Conservation (phyloP, 2,113 vertebrate genomes). For the Elephantulus edwardii region DNA sequence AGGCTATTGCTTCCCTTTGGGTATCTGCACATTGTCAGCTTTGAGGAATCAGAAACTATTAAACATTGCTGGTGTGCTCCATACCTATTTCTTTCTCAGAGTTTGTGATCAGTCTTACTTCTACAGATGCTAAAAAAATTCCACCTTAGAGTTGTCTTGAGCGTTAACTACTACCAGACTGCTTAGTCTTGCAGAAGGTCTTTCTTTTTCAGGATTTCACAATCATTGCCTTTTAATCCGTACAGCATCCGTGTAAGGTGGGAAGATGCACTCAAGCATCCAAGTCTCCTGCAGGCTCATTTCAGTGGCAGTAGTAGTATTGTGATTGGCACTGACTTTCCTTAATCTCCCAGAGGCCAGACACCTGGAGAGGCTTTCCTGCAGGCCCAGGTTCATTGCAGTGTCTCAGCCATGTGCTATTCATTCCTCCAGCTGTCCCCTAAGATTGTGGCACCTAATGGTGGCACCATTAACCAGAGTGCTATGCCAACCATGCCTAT, state of each 20-base stretch:
- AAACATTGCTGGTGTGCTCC: not conserved
- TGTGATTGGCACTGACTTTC: constrained; percentile 60
- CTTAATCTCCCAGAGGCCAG: constrained; percentile 64
- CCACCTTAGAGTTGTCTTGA: not conserved
- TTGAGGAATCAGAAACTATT: constrained; percentile 53
- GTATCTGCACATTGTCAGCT: constrained; percentile 48
- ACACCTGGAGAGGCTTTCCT: constrained; percentile 65
- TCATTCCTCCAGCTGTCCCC: not conserved
- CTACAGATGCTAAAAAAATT: constrained; percentile 49
- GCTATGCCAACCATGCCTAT: not conserved
- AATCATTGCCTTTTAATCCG: constrained; percentile 64
- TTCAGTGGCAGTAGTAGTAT: constrained; percentile 50
- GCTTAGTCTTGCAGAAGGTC: constrained; percentile 12
- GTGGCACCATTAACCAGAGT: not conserved
- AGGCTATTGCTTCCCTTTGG: constrained; percentile 25
- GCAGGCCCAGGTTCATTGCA: not conserved
- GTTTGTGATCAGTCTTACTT: not conserved
- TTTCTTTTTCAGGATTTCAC: constrained; percentile 55
- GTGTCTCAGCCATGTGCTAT: not conserved
- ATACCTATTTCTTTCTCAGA: constrained; percentile 25
- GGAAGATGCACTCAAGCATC: constrained; percentile 39
- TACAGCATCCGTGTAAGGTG: constrained; percentile 15
- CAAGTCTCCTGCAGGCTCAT: constrained; percentile 30
- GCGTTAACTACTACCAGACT: constrained; percentile 16
- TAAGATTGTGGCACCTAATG: not conserved